Percentiles rank a stretch among this genome's conserved stretches.
phyloP scores from a whole-genome alignment of 2,888 invertebrate species.

The Mythimna vitellina region DNA sequence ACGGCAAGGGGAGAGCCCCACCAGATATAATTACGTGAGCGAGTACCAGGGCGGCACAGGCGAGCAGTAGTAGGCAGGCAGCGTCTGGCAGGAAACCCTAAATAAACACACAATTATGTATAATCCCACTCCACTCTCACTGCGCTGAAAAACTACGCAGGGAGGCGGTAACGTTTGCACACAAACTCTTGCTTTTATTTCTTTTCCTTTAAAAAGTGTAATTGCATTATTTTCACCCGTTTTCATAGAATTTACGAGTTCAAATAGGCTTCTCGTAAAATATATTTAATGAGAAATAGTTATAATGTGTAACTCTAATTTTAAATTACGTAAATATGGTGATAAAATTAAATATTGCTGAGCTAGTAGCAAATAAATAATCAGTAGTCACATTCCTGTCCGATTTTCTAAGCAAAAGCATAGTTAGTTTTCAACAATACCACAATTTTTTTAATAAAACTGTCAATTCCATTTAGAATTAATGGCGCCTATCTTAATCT shows the following conservation, averaged over 20 bases:
- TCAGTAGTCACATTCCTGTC: not conserved
- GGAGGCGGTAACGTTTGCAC: conserved; percentile 71
- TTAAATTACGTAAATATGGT: not conserved
- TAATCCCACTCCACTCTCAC: conserved; percentile 77
- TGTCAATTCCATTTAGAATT: conserved; percentile 25
- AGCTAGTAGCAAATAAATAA: not conserved
- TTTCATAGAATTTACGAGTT: conserved; percentile 34
- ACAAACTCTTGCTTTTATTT: conserved; percentile 50
- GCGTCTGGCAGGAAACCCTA: conserved; percentile 79
- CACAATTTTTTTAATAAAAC: conserved; percentile 25
- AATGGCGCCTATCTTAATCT: conserved; percentile 10
- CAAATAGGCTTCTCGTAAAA: conserved; percentile 29
- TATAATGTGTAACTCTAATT: not conserved
- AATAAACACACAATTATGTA: conserved; percentile 83
- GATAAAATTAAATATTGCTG: conserved; percentile 10
- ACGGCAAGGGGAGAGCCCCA: conserved; percentile 62
- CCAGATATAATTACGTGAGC: conserved; percentile 77
- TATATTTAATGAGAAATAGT: conserved; percentile 13
- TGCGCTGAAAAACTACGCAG: conserved; percentile 76
- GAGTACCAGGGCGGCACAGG: conserved; percentile 77
- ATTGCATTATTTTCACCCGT: conserved; percentile 53
- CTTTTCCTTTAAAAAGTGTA: conserved; percentile 37
- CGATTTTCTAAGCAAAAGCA: conserved; percentile 15
- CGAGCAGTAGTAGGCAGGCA: conserved; percentile 68
- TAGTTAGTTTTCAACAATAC: conserved; percentile 15